These are phyloP conservation scores for Drosophila anomalata DNA, from an alignment of 2,888 invertebrate genomes.

Conservation along the genomic window DNA sequence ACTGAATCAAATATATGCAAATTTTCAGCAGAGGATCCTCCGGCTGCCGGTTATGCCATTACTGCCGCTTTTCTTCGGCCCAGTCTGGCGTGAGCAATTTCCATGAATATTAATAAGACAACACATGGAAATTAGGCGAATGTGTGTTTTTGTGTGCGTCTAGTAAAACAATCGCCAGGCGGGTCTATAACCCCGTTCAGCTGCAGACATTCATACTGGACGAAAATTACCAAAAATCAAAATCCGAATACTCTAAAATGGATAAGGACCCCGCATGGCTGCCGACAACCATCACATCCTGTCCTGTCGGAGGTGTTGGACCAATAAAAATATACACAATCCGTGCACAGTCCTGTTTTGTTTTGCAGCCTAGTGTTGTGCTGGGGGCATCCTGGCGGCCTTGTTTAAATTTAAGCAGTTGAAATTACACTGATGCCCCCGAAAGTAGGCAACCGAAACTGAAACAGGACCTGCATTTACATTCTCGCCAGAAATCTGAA, in stretches of 20 bases:
- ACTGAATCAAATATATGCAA: conserved; percentile 58
- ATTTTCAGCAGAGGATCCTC: conserved; percentile 54
- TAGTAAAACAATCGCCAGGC: conserved; percentile 26
- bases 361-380: neutral
- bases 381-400: conserved; percentile 17
- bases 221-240: conserved; percentile 65
- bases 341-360: neutral
- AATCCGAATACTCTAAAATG: conserved; percentile 48
- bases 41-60: conserved; percentile 33
- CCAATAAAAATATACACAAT: conserved; percentile 55
- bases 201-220: conserved; percentile 55
- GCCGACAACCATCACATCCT: conserved; percentile 33
- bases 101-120: conserved; percentile 72
- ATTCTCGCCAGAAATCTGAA: conserved; percentile 11
- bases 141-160: conserved; percentile 22
- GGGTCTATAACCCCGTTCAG: neutral
- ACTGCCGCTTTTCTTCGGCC: conserved; percentile 32
- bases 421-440: conserved; percentile 61
- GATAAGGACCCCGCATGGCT: conserved; percentile 28
- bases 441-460: conserved; percentile 54
- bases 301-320: conserved; percentile 57
- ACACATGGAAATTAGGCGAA: conserved; percentile 72
- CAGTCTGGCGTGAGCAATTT: conserved; percentile 50
- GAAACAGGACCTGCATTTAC: neutral
- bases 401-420: conserved; percentile 67